These are phyloP conservation scores for Staurois parvus DNA, from an alignment of 2,797 vertebrate genomes.

Conservation along the genomic window DNA sequence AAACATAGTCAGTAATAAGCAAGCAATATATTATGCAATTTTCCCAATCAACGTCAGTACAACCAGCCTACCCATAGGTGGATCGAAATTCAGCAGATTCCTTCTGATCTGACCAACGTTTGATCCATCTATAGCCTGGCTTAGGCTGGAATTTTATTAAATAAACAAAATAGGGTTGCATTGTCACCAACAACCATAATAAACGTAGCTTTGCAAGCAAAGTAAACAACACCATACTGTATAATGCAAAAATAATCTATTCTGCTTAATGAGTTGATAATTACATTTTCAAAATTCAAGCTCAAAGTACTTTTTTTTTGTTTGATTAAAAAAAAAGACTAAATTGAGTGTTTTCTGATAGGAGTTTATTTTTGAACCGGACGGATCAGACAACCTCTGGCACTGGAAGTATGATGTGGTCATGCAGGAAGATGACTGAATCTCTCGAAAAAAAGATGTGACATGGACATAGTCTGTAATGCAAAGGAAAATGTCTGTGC, in stretches of 20 bases:
- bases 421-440: conserved; percentile 36
- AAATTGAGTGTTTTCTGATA: not conserved
- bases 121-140: no score
- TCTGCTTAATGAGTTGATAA: not conserved
- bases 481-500: conserved; percentile 8
- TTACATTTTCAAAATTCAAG: no score
- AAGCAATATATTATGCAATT: no score
- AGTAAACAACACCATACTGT: not conserved
- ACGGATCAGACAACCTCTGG: not conserved
- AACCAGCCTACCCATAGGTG: no score
- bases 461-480: not conserved
- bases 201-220: not conserved
- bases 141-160: no score
- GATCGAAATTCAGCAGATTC: no score
- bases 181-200: no score
- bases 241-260: not conserved
- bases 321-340: not conserved
- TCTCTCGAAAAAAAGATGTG: not conserved
- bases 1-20: no score
- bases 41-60: no score
- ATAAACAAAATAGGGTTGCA: no score
- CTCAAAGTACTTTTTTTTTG: not conserved
- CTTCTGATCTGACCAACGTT: no score
- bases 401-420: conserved; percentile 10
- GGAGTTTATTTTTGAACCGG: conserved; percentile 4